Percentiles rank a stretch among this genome's conserved stretches.
Conservation (phyloP, 2,888 invertebrate genomes). For the Drosophila neonasuta region DNA sequence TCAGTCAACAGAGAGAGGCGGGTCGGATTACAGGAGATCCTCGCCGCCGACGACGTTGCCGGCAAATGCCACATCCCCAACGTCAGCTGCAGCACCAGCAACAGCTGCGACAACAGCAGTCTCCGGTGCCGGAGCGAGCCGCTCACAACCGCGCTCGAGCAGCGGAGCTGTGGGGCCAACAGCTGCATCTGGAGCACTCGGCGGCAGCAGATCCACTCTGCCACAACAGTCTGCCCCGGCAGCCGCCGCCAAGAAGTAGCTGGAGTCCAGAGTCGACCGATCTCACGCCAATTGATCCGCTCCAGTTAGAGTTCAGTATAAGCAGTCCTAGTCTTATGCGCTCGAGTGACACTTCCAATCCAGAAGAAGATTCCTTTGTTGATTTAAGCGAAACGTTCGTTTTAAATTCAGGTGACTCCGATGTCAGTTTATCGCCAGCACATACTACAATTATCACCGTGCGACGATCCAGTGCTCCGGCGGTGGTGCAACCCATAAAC, state of each 20-base stretch:
- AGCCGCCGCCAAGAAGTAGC: conserved; percentile 80
- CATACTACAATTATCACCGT: conserved; percentile 78
- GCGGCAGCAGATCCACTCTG: conserved; percentile 78
- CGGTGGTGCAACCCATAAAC: conserved; percentile 34
- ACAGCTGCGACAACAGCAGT: conserved; percentile 28
- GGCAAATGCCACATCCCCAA: conserved; percentile 40
- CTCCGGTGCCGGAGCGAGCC: conserved; percentile 68
- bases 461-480: conserved; percentile 56
- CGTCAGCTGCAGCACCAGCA: conserved; percentile 42
- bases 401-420: conserved; percentile 42
- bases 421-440: conserved; percentile 75
- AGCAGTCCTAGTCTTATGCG: conserved; percentile 82
- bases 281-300: conserved; percentile 68
- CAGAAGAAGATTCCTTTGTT: conserved; percentile 56
- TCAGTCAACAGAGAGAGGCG: conserved; percentile 37
- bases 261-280: conserved; percentile 61
- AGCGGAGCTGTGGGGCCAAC: conserved; percentile 81
- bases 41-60: conserved; percentile 62
- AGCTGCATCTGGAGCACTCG: conserved; percentile 70
- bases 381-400: conserved; percentile 64
- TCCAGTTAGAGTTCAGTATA: conserved; percentile 79
- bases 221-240: conserved; percentile 82
- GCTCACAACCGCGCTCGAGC: conserved; percentile 81
- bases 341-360: conserved; percentile 73
- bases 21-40: conserved; percentile 58